A percentile compares a stretch with the other conserved stretches of the same genome.
Evolutionary conservation across 2,797 vertebrate genomes (phyloP).

Genomic region (Ctenopoma kingsleyae): DNA sequence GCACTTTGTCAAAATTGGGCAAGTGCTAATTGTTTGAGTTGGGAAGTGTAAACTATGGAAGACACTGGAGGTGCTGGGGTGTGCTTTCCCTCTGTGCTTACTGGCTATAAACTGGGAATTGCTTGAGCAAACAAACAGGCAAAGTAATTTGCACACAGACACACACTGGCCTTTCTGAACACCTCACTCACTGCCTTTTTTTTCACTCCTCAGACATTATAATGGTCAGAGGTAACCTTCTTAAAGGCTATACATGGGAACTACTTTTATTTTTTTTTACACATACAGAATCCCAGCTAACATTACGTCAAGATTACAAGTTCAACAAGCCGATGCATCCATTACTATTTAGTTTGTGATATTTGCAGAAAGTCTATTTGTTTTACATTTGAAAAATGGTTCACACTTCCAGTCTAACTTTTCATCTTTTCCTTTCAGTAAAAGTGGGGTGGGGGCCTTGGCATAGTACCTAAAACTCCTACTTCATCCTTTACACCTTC

Average conservation of each 20-base stretch:
- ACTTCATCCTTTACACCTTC: constrained; percentile 22
- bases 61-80: constrained; percentile 64
- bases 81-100: constrained; percentile 69
- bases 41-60: constrained; percentile 60
- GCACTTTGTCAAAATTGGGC: constrained; percentile 83
- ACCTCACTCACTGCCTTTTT: constrained; percentile 71
- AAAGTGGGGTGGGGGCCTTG: background rate
- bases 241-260: background rate
- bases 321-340: too few relatives aligned
- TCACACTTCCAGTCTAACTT: background rate
- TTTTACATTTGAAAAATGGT: background rate
- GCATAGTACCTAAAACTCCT: constrained; percentile 8
- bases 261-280: background rate
- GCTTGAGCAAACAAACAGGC: constrained; percentile 64
- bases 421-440: background rate
- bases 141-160: constrained; percentile 63
- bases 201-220: constrained; percentile 46
- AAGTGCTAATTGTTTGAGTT: constrained; percentile 75
- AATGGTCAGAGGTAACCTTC: background rate
- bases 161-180: constrained; percentile 61
- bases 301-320: background rate
- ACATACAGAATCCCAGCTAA: background rate
- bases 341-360: background rate
- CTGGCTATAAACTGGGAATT: constrained; percentile 63
- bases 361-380: background rate